These are phyloP conservation scores for Pagrus major DNA, from an alignment of 2,113 vertebrate species.

Conservation along the genomic window DNA sequence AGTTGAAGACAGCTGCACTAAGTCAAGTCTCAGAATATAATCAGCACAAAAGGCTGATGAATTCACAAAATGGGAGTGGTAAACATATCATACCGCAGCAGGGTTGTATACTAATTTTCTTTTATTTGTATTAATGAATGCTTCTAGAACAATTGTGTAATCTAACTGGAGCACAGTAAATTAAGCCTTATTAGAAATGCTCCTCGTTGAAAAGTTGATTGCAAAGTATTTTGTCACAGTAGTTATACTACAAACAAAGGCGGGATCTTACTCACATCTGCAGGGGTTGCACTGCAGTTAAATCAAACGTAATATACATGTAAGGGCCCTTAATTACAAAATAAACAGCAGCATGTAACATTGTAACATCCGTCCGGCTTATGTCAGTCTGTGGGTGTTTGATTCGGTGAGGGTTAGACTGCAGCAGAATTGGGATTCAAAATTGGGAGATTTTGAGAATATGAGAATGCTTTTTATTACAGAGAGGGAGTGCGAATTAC, in stretches of 20 bases:
- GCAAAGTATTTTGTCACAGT: conserved; percentile 38
- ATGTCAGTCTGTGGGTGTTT: conserved; percentile 42
- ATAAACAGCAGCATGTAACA: conserved; percentile 53
- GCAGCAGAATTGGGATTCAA: conserved; percentile 34
- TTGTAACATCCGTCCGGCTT: conserved; percentile 37
- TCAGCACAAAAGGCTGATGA: not conserved
- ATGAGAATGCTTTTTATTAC: conserved; percentile 57
- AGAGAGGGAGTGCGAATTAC: conserved; percentile 34
- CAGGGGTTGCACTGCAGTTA: conserved; percentile 53
- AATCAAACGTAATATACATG: conserved; percentile 41
- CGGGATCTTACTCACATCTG: conserved; percentile 44
- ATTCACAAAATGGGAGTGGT: not conserved
- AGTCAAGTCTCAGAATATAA: not conserved
- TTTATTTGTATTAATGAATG: not conserved
- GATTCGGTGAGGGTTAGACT: conserved; percentile 34
- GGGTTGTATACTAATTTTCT: not conserved
- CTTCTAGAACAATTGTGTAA: not conserved
- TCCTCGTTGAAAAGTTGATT: conserved; percentile 15
- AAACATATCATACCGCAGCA: not conserved
- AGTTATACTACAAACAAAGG: not conserved
- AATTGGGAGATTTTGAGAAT: conserved; percentile 35
- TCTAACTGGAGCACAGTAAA: not conserved
- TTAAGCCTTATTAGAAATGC: not conserved
- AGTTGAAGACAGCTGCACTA: not conserved
- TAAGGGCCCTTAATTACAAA: conserved; percentile 48